A percentile compares a stretch with the other conserved stretches of the same genome.
Evolutionary conservation across 2,888 invertebrate species (phyloP).

Genomic region (Dromius quadrimaculatus): DNA sequence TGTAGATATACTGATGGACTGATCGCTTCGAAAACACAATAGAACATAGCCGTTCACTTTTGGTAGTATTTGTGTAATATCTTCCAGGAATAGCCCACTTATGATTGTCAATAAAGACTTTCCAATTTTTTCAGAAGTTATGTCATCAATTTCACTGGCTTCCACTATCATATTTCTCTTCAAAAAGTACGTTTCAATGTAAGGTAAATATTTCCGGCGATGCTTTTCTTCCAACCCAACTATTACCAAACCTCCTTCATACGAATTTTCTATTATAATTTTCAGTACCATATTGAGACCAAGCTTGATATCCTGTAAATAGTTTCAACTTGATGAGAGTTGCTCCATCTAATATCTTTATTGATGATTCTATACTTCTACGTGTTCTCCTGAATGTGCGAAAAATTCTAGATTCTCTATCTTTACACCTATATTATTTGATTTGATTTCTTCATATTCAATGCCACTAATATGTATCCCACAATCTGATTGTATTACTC

Average conservation of each 20-base stretch:
- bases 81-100: background rate
- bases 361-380: background rate
- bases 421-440: background rate
- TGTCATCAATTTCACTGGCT: background rate
- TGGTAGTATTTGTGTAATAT: background rate
- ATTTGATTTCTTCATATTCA: constrained; percentile 4
- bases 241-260: background rate
- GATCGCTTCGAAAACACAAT: background rate
- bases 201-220: background rate
- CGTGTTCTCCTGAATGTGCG: background rate
- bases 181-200: constrained; percentile 8
- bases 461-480: constrained; percentile 2
- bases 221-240: constrained; percentile 2
- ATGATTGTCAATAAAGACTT: constrained; percentile 3
- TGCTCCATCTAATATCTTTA: background rate
- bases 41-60: background rate
- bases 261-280: constrained; percentile 5
- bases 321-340: background rate
- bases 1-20: background rate
- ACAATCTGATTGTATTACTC: constrained; percentile 1
- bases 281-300: background rate
- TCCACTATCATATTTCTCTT: background rate
- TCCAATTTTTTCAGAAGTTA: background rate
- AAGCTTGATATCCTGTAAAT: constrained; percentile 7
- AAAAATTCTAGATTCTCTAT: constrained; percentile 3